Percentiles rank a stretch among this genome's conserved stretches.
Evolutionary conservation across 92 coral and sea anemone genomes (phyloP).

Genomic region (Bergia puertoricense): DNA sequence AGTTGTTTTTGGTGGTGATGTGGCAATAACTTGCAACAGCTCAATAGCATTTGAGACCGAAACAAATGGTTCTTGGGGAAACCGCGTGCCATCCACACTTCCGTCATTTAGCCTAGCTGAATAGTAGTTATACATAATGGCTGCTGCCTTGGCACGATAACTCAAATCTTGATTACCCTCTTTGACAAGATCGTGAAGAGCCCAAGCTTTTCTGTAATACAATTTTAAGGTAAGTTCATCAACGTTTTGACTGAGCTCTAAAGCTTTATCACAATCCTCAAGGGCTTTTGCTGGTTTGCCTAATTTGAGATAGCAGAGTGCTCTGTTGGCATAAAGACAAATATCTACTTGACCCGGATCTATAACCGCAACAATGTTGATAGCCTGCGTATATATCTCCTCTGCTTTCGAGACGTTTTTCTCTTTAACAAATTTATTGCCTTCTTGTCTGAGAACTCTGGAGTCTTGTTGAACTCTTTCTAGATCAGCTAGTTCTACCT

Average conservation of each 20-base stretch:
- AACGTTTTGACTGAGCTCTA: neutral
- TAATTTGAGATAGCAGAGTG: conserved; percentile 60
- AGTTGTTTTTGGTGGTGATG: conserved; percentile 42
- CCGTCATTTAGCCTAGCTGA: conserved; percentile 38
- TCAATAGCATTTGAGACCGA: conserved; percentile 49
- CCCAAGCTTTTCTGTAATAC: conserved; percentile 77
- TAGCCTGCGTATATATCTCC: conserved; percentile 52
- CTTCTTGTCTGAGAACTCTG: conserved; percentile 54
- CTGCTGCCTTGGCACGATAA: conserved; percentile 49
- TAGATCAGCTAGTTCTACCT: neutral
- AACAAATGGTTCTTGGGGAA: conserved; percentile 39
- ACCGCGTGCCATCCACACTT: conserved; percentile 30
- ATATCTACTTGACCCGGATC: conserved; percentile 35
- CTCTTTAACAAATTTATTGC: conserved; percentile 54
- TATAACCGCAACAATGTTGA: neutral
- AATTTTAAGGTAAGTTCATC: conserved; percentile 42
- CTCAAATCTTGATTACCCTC: conserved; percentile 23
- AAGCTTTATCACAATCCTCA: conserved; percentile 65
- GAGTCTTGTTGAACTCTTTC: conserved; percentile 35
- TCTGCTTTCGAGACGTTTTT: conserved; percentile 50
- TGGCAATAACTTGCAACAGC: conserved; percentile 8
- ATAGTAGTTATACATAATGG: conserved; percentile 53
- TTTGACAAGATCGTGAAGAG: conserved; percentile 58
- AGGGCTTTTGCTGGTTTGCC: conserved; percentile 64
- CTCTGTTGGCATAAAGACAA: conserved; percentile 61